Base-by-base conservation (phyloP, 2,113 vertebrate genomes). In the Alosa alosa region DNA sequence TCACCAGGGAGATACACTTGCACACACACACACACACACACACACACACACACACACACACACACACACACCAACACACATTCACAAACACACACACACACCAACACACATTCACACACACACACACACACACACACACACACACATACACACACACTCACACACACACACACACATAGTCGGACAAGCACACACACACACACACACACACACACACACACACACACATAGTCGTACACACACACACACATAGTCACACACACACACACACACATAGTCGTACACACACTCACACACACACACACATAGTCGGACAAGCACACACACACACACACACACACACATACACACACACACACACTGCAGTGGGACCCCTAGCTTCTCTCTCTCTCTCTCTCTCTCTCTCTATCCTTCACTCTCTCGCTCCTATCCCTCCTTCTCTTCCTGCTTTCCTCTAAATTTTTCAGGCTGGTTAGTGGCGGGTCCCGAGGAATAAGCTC, bases 341-440 rank as follows among this genome's bases (percentile, higher is more conserved):
- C 15, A 55, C 52, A 55, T 13, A 18, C 52, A 55, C 13, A 55
- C 52, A 55, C 52, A 55, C 47, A 55, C 13, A 55, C 52, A 18
- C 17, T 20, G 4, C 15, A 57, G 18, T 4, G 52, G 52, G 18
- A 13, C 0, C 52, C 15, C 17, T 0, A 57, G 15, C 52, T 18
- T 64, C 57, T 64, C 57, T n/a, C 60, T 64, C 47, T 13, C 20
- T 60, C 55, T 64, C 60, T 64, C 60, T 64, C 15, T 39, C 41
- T 88, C 75, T 39, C 36, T 83, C 84, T 46, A 4, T 88, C 83
- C 22, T 86, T 78, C 64, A 68, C 84, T 31, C 64, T 4, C 84
- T 86, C 81, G 88, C 86, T 91, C 82, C 82, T 84, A 68, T 90
- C 90, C 86, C 88, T 84, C 86, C 86, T 84, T 89, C 50, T 86